A percentile compares a stretch with the other conserved stretches of the same genome.
Evolutionary conservation across 2,797 vertebrate species (phyloP).

Genomic region (Coregonus ussuriensis): DNA sequence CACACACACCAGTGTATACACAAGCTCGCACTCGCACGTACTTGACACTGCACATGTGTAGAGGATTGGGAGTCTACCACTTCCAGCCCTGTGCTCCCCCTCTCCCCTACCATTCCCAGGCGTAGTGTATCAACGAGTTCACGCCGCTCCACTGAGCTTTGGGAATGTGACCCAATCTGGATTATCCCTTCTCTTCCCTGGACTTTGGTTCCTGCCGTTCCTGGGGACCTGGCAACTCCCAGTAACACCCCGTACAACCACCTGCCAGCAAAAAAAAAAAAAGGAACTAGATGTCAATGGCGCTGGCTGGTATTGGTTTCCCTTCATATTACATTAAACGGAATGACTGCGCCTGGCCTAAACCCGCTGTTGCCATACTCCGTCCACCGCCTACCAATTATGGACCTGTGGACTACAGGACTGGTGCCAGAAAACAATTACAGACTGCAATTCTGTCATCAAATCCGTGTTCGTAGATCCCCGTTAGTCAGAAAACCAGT

Average conservation of each 20-base stretch:
- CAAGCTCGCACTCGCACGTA: not conserved
- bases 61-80: not conserved
- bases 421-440: constrained; percentile 2
- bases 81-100: not conserved
- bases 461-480: not conserved
- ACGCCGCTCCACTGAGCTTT: constrained; percentile 17
- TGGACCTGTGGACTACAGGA: not conserved
- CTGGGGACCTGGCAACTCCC: not conserved
- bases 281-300: no score
- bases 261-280: no score
- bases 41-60: not conserved
- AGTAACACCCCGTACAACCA: not conserved
- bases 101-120: not conserved
- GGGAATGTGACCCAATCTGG: constrained; percentile 36
- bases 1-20: not conserved
- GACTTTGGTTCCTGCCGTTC: not conserved
- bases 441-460: not conserved
- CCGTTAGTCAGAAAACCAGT: not conserved
- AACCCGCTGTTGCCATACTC: not conserved
- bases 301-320: not conserved
- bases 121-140: constrained; percentile 20
- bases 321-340: not conserved
- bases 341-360: not conserved
- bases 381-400: not conserved
- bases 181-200: constrained; percentile 17